Base-by-base conservation (phyloP, 1,140 invertebrate species). In the Bombus confusus region DNA sequence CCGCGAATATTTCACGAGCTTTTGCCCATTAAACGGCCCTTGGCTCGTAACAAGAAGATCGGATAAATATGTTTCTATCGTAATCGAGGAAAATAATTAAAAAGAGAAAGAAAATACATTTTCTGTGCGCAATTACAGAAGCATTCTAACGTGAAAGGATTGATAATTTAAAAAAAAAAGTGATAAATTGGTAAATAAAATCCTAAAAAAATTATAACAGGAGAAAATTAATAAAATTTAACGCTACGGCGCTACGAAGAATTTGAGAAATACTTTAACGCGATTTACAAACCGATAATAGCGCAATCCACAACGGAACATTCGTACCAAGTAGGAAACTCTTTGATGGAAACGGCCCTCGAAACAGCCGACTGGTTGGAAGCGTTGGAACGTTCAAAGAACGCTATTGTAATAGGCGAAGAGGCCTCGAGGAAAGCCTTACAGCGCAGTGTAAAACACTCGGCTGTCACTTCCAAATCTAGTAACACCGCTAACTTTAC, bases 1-100 rank as follows among this genome's bases (percentile, higher is more conserved):
- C 69, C 52, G 62, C 80, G 80, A 74, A 82, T 74, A 64, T 64
- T 74, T 62, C 57, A 28, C 71, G 71, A 74, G 69, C 71, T 73
- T 74, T 73, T 28, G 31, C 41, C n/a, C 41, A 37, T 72, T 71
- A 79, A 79, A 79, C 34, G 47, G 2, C 31, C 1, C 47, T 39
- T 28, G 8, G 34, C 22, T 37, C 18, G 18, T 15, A 10, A 62
- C 9, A 22, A 52, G 47, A 52, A 52, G 47, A 52, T 52, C 47
- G 1, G 18, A 52, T 0, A 18, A 52, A 52, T 8, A 18, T 22
- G 47, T 52, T 52, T 52, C 18, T 52, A 52, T 52, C 18, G 18
- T 8, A 22, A 52, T 22, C 18, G 47, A 15, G 18, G 18, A 22
- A 52, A 8, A 52, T 52, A 22, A 52, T 52, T 52, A 52, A 52